A percentile compares a stretch with the other conserved stretches of the same genome.
These are phyloP conservation scores for Poecilia wingei DNA, from an alignment of 2,797 vertebrate genomes.

Conservation along the genomic window DNA sequence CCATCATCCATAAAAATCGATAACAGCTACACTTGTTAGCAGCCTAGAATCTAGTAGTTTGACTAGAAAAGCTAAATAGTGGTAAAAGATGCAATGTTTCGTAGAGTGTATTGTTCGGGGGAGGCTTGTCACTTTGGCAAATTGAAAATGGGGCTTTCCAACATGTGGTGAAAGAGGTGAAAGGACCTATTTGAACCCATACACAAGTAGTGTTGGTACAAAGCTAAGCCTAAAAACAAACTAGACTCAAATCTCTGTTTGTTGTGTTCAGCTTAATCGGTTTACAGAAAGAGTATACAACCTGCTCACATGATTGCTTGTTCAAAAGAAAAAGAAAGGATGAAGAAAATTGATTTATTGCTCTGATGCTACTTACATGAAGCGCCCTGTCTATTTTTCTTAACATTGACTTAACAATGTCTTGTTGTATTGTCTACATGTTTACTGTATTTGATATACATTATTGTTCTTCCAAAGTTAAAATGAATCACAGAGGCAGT, in stretches of 20 bases:
- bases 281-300: not conserved
- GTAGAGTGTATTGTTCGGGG: not conserved
- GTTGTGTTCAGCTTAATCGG: not conserved
- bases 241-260: not conserved
- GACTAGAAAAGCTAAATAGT: conserved; percentile 8
- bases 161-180: not conserved
- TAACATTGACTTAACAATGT: not conserved
- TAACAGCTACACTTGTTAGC: conserved; percentile 8
- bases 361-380: not conserved
- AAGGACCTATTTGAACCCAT: not conserved
- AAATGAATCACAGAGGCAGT: not conserved
- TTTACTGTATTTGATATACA: not conserved
- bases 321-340: not conserved
- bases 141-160: conserved; percentile 1
- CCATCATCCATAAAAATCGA: not conserved
- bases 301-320: not conserved
- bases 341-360: not conserved
- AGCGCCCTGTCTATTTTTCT: not conserved
- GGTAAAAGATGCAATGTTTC: not conserved
- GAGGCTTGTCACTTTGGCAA: not conserved
- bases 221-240: not conserved
- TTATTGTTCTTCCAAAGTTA: not conserved
- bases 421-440: not conserved
- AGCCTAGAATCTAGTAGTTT: conserved; percentile 3
- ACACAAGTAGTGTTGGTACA: not conserved